Percentiles rank a stretch among this genome's conserved stretches.
Evolutionary conservation across 2,797 vertebrate species (phyloP).

Genomic region (Phalloptychus januarius): DNA sequence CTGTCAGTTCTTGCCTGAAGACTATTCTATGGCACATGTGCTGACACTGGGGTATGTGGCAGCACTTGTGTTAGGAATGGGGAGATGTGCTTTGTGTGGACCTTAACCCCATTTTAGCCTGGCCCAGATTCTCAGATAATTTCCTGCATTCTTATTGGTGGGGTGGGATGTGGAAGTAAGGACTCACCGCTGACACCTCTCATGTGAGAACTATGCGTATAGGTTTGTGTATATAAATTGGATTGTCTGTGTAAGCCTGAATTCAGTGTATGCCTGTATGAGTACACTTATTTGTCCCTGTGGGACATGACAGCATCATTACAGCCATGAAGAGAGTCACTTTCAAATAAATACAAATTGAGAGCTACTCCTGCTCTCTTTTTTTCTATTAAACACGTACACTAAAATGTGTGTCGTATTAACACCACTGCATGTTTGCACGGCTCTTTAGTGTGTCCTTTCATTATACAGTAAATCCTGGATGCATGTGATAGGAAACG

Average conservation of each 20-base stretch:
- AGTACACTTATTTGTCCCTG: conserved; percentile 75
- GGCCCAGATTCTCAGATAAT: background rate
- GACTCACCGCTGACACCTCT: background rate
- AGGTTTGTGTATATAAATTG: conserved; percentile 12
- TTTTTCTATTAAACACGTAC: conserved; percentile 45
- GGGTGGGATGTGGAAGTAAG: background rate
- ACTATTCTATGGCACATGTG: background rate
- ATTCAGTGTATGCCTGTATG: conserved; percentile 28
- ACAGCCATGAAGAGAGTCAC: conserved; percentile 65
- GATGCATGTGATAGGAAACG: conserved; percentile 70
- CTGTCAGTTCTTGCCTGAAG: background rate
- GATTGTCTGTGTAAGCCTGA: conserved; percentile 14
- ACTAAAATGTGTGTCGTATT: conserved; percentile 23
- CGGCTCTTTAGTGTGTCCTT: conserved; percentile 19
- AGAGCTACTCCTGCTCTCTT: conserved; percentile 66
- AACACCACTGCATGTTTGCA: conserved; percentile 15
- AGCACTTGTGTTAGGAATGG: background rate
- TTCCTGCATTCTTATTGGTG: background rate
- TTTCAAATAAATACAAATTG: conserved; percentile 74
- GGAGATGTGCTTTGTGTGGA: background rate
- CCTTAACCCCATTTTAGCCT: background rate
- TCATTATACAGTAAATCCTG: conserved; percentile 46
- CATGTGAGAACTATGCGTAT: conserved; percentile 4
- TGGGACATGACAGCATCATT: conserved; percentile 79
- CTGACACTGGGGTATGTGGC: background rate